Conservation (phyloP, 2,113 vertebrate species). For the Todiramphus chloris region DNA sequence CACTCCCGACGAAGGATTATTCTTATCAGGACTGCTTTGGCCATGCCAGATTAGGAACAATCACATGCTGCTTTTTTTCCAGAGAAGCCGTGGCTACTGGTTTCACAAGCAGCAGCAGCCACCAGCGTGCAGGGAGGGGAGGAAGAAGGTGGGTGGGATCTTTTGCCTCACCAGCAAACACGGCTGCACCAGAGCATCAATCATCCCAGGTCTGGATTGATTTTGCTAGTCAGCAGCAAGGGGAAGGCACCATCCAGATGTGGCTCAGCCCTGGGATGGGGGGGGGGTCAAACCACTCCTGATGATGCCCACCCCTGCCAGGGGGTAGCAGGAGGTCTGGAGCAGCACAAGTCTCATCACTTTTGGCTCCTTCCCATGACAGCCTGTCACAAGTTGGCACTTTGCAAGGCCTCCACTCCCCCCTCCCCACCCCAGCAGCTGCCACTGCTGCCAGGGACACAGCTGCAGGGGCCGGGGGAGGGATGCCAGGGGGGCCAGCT, state of each 20-base stretch:
- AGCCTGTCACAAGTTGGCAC: neutral
- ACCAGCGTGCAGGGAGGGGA: neutral
- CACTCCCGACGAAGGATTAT: neutral
- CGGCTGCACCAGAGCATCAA: neutral
- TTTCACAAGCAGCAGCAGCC: neutral
- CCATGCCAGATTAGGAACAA: neutral
- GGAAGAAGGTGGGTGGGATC: neutral
- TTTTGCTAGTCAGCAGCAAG: neutral
- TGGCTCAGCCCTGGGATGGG: neutral
- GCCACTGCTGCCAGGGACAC: neutral
- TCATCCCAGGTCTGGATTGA: neutral
- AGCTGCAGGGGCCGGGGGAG: neutral
- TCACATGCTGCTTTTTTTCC: neutral
- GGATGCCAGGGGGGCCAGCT: neutral
- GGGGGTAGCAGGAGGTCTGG: neutral
- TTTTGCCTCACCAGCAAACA: neutral
- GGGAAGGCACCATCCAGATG: neutral
- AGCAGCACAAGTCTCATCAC: neutral
- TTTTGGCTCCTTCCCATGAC: neutral
- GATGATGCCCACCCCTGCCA: neutral
- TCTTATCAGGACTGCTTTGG: neutral
- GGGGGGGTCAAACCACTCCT: neutral
- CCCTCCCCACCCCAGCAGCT: neutral
- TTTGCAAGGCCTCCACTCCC: neutral
- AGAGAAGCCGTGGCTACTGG: neutral